Evolutionary conservation across 2,888 invertebrate genomes (phyloP).

Genomic region (Epirrhoe alternata): DNA sequence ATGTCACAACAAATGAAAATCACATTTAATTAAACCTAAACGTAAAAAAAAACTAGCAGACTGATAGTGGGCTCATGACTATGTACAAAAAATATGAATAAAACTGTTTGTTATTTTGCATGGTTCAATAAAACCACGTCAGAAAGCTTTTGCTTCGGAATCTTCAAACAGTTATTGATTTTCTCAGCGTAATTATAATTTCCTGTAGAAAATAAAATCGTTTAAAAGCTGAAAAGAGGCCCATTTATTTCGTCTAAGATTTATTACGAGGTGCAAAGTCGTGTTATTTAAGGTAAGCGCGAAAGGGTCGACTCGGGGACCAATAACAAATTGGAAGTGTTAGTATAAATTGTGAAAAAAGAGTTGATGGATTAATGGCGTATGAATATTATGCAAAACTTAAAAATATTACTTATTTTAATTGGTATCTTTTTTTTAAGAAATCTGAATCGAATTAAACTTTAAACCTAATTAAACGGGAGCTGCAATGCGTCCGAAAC

Average conservation of each 20-base stretch:
- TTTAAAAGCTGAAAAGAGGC: slow-evolving; percentile 11
- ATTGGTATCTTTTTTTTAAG: no score
- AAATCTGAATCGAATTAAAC: no score
- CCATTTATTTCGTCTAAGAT: slow-evolving; percentile 24
- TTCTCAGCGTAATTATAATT: background rate
- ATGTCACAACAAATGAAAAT: no score
- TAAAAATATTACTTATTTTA: no score
- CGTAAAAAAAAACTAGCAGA: no score
- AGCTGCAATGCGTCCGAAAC: no score
- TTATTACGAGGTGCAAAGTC: slow-evolving; percentile 29
- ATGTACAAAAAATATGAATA: no score
- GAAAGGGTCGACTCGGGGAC: slow-evolving; percentile 23
- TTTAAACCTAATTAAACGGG: no score
- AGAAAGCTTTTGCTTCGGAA: background rate
- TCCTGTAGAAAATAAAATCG: slow-evolving; percentile 5
- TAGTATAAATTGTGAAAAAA: slow-evolving; percentile 30
- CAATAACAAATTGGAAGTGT: slow-evolving; percentile 36
- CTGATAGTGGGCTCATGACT: no score
- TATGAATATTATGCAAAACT: background rate
- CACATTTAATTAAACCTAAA: no score
- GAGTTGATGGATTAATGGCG: background rate
- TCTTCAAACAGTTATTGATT: background rate
- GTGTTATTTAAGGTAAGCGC: slow-evolving; percentile 33
- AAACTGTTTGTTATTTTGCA: no score
- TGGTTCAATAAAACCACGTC: no score